A percentile compares a stretch with the other conserved stretches of the same genome.
phyloP scores from a whole-genome alignment of 2,797 vertebrate genomes.

The Sebastolobus altivelis region DNA sequence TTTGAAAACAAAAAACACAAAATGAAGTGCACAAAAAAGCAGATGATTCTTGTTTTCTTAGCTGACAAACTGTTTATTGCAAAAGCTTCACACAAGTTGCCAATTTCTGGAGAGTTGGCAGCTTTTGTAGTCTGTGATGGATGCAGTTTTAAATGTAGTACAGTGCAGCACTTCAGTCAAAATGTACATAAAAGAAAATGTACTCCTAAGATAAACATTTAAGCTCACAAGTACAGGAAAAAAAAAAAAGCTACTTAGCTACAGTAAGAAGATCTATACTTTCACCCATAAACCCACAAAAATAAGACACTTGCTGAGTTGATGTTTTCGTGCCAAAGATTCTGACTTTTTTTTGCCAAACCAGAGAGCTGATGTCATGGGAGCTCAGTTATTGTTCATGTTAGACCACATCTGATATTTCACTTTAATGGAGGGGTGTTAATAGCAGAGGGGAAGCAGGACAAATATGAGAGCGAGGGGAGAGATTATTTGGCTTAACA shows the following conservation, averaged over 20 bases:
- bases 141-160: background rate
- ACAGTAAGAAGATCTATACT: background rate
- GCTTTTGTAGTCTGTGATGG: background rate
- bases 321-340: conserved; percentile 61
- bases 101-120: background rate
- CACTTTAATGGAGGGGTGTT: conserved; percentile 72
- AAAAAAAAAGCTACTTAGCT: background rate
- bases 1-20: background rate
- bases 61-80: background rate
- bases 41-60: background rate
- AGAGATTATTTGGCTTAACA: conserved; percentile 40
- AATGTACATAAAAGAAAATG: background rate
- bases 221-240: background rate
- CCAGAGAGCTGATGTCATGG: conserved; percentile 74
- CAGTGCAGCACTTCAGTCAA: background rate
- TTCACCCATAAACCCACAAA: conserved; percentile 18
- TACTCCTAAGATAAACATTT: background rate
- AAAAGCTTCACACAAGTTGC: conserved; percentile 9
- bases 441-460: conserved; percentile 40
- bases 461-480: conserved; percentile 14
- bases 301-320: conserved; percentile 26
- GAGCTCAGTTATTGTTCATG: conserved; percentile 62
- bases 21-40: background rate
- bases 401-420: conserved; percentile 73
- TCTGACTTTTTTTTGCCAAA: conserved; percentile 60